Evolutionary conservation across 2,113 vertebrate species (phyloP).

Genomic region (Rhinolophus ferrumequinum): DNA sequence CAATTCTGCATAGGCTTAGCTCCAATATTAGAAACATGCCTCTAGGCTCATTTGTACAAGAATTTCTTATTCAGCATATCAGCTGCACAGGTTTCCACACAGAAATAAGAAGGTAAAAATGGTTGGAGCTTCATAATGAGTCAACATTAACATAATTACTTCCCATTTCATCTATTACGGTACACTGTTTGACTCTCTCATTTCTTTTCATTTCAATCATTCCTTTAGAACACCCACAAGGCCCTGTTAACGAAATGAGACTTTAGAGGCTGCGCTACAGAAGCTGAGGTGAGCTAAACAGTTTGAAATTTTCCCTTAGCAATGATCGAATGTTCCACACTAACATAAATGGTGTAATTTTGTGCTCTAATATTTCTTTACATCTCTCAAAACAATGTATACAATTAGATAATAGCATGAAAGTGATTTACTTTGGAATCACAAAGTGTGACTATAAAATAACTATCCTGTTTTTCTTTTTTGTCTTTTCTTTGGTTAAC

Average conservation of each 20-base stretch:
- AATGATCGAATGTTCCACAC: slow-evolving; percentile 62
- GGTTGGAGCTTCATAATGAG: slow-evolving; percentile 79
- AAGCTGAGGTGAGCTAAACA: slow-evolving; percentile 69
- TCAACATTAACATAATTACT: slow-evolving; percentile 82
- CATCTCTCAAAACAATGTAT: slow-evolving; percentile 67
- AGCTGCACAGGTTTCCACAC: slow-evolving; percentile 71
- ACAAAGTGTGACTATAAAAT: slow-evolving; percentile 40
- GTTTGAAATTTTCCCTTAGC: slow-evolving; percentile 67
- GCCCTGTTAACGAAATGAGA: slow-evolving; percentile 75
- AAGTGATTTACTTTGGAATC: slow-evolving; percentile 59
- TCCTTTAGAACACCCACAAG: slow-evolving; percentile 74
- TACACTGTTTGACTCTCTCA: slow-evolving; percentile 75
- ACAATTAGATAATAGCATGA: slow-evolving; percentile 67
- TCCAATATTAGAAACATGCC: slow-evolving; percentile 76
- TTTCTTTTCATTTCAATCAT: slow-evolving; percentile 81
- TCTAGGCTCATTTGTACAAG: slow-evolving; percentile 78
- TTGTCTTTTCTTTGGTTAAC: slow-evolving; percentile 18
- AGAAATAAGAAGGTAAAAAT: slow-evolving; percentile 80
- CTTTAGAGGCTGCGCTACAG: slow-evolving; percentile 51
- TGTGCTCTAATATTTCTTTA: slow-evolving; percentile 65
- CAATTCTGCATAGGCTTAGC: slow-evolving; percentile 64
- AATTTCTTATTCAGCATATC: slow-evolving; percentile 78
- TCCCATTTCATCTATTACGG: slow-evolving; percentile 80
- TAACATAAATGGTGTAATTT: slow-evolving; percentile 36
- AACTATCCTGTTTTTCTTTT: not conserved